Evolutionary conservation across 2,113 vertebrate species (phyloP).

Genomic region (Pipra filicauda): DNA sequence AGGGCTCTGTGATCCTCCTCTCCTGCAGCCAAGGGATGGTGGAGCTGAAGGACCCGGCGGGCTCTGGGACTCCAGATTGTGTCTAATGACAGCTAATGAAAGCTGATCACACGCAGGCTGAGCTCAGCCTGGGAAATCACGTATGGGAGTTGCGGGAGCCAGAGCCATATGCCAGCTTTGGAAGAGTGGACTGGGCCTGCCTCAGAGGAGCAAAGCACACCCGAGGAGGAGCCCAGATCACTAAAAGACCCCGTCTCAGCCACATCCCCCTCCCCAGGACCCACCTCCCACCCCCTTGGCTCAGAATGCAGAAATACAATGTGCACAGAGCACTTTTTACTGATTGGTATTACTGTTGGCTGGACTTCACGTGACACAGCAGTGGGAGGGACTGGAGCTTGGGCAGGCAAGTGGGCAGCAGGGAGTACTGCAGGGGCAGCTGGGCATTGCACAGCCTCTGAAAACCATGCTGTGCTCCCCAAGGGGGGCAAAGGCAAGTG

Average conservation of each 20-base stretch:
- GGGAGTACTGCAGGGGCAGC: not conserved
- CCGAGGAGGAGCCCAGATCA: not conserved
- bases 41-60: not conserved
- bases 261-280: not conserved
- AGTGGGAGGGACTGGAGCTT: not conserved
- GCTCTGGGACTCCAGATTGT: conserved; percentile 35
- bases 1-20: rapidly evolving
- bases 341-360: not conserved
- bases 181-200: not conserved
- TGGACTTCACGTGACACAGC: not conserved
- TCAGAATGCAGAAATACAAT: not conserved
- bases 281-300: not conserved
- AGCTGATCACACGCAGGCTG: not conserved
- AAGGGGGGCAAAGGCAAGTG: not conserved
- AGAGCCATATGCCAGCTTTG: conserved; percentile 18
- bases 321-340: not conserved
- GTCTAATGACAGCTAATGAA: conserved; percentile 46
- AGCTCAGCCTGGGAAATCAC: conserved; percentile 31
- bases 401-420: not conserved
- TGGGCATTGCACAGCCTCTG: not conserved
- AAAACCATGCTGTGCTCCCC: not conserved
- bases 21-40: rapidly evolving
- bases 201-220: not conserved
- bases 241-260: not conserved
- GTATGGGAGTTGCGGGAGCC: not conserved